phyloP scores from a whole-genome alignment of 1,140 invertebrate species.

The Drosophila kohkoa region DNA sequence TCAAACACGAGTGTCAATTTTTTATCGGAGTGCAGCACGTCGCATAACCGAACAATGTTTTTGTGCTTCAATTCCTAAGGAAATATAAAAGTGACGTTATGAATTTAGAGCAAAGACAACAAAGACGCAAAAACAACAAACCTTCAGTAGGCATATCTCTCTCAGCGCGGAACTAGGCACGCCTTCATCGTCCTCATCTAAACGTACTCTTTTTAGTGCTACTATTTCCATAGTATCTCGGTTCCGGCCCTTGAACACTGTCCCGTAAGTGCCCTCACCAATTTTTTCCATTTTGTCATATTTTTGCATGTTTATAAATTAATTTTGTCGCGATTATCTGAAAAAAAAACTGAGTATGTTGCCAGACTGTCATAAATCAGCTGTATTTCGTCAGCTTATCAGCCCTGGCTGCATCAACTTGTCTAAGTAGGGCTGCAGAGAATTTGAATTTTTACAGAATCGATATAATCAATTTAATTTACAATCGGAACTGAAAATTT shows the following conservation, averaged over 20 bases:
- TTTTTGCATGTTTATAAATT: conserved; percentile 91
- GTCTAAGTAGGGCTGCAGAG: not conserved
- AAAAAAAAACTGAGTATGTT: conserved; percentile 29
- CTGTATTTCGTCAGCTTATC: conserved; percentile 7
- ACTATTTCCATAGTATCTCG: conserved; percentile 98
- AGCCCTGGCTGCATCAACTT: conserved; percentile 17
- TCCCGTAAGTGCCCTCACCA: conserved; percentile 99
- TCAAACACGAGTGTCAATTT: conserved; percentile 99
- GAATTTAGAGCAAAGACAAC: conserved; percentile 3
- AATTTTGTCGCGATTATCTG: conserved; percentile 41
- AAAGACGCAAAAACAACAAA: conserved; percentile 23
- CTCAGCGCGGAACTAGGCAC: conserved; percentile 98
- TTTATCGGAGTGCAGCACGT: conserved; percentile 98
- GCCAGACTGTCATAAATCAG: conserved; percentile 48
- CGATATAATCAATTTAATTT: not conserved
- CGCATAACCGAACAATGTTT: conserved; percentile 98
- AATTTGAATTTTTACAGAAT: too few species aligned
- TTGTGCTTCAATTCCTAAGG: conserved; percentile 96
- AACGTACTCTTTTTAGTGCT: conserved; percentile 97
- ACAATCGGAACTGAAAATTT: too few species aligned
- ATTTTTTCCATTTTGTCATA: conserved; percentile 99
- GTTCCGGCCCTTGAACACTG: conserved; percentile 99
- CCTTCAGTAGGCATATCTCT: conserved; percentile 98
- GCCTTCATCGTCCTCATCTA: conserved; percentile 99
- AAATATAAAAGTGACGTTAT: conserved; percentile 16